Evolutionary conservation across 2,113 vertebrate species (phyloP), one percentile per base, ranked within the genome.

Genomic region (Telmatochromis brachygnathus): DNA sequence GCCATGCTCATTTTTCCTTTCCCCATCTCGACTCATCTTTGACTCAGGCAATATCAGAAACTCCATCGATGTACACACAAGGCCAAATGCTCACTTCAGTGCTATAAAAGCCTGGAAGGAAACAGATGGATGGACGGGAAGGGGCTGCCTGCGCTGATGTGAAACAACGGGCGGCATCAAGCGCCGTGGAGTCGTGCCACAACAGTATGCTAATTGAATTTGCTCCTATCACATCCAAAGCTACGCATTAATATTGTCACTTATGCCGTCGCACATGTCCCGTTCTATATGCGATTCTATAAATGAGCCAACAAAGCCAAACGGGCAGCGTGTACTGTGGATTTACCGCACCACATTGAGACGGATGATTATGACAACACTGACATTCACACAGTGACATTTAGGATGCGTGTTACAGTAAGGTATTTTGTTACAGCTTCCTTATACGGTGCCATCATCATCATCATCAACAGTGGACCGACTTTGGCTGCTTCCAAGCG

Each of bases 401-500:
- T 84, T 37, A 47, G 79, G 81, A 65, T 79, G 70, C 26, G 14
- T 65, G 17, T 37, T 82, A 47, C 84, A 84, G 75, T 84, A 45
- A 19, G 14, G 65, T 82, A 35, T 83, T 37, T 53, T 91, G 77
- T 89, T 88, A 73, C 68, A 86, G 53, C 88, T 79, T 84, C 84
- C 55, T 82, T 81, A 79, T 60, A 73, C 53, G 82, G 70, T 87
- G 75, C 89, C 87, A 81, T 90, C 28, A 87, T 81, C 87, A 88
- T 30, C 91, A 88, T 21, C 89, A 77, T 91, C 83, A 83, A 65
- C 85, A 70, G 39, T 37, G 85, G 85, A 84, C 84, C 14, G 80
- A 86, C 81, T 88, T 45, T 75, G 81, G 89, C 88, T 88, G 89
- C 60, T 89, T 83, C 49, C 15, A n/a, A 84, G 88, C 82, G 89